Base-by-base conservation (phyloP, 2,797 vertebrate genomes). In the Agapornis canus region DNA sequence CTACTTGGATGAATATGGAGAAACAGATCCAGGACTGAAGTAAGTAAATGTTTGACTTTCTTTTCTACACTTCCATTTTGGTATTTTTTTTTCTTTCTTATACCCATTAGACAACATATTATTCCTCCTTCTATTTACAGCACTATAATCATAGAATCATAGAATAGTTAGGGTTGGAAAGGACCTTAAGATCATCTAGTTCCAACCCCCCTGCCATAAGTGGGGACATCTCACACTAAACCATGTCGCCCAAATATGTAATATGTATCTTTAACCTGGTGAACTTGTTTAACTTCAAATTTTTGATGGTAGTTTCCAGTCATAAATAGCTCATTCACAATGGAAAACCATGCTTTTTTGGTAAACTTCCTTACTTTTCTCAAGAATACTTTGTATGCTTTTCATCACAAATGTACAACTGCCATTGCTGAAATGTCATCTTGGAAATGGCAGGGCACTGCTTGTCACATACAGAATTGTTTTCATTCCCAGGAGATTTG, bases 1-100 rank as follows among this genome's bases (percentile, higher is more conserved):
- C 42, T 99, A 99, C 94, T 98, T 99, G 94, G 99, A 99, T 94
- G 99, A 99, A 96, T 99, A 99, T 86, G 99, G 99, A 94, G 99
- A 99, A 98, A 99, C 99, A n/a, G 99, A 99, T 95, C 99, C 99
- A 90, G 98, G 98, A 73, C 98, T 99, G 35, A 98, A 97, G 99
- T 99, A 98, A 98, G 98, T 95, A 77, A 72, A 90, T 68, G 27
- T 76, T 90, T 69, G 22, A 6, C 40, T 81, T 64, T 17, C 56
- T 66, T 92, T 92, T 25, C 13, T 65, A 3, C 17, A 5, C 60
- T 63, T 86, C 29, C 19, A 17, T 78, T 64, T 83, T 86, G 37
- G 3, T 80, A 20, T 32, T 12, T 61, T 17, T 61, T 17, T 90
- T 32, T 69, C 63, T 68, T 66, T 95, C 35, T 51, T 69, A 17